Base-by-base conservation (phyloP, 2,797 vertebrate genomes). In the Acanthiza pusilla region DNA sequence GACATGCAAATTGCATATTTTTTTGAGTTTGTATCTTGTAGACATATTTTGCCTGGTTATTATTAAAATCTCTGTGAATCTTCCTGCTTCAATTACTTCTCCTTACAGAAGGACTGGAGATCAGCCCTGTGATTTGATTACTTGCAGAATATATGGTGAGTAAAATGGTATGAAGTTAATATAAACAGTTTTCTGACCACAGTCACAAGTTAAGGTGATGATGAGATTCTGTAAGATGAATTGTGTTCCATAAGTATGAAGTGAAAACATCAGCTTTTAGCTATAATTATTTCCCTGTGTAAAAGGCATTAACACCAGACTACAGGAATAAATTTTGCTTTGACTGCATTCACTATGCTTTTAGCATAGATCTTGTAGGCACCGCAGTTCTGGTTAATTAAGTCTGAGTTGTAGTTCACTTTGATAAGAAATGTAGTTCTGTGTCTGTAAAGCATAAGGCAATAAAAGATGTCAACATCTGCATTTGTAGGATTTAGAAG, bases 281-380 rank as follows among this genome's bases (percentile, higher is more conserved):
- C 23, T 85, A n/a, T 71, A 86, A 82, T 85, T 89, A 90, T 90
- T 96, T 96, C 47, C 77, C 57, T 25, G 23, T 77, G 85, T 57
- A 80, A 85, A 82, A 87, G 27, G 9, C 40, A 55, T 87, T 71
- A 87, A 71, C 58, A 79, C 16, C 25, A 55, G 51, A 25, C 63
- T 71, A 51, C 30, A 58, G 38, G 42, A 85, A 85, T 58, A 29
- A 82, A 45, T 91, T 84, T 93, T 91, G 27, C 77, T 96, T 87
- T 88, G 62, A 62, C 80, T 81, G 17, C 1, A 2, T 62, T 53
- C 2, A 5, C 45, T 50, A 0, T 25, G 45, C 50, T 94, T 90
- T 95, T 67, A 91, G 47, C 57, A 87, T n/a, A 91, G 85, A 85
- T 91, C 81, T 95, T 93, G 67, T 16, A 80, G 67, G 74, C n/a